Evolutionary conservation across 2,888 invertebrate species (phyloP).

Genomic region (Ormyrus labotus): DNA sequence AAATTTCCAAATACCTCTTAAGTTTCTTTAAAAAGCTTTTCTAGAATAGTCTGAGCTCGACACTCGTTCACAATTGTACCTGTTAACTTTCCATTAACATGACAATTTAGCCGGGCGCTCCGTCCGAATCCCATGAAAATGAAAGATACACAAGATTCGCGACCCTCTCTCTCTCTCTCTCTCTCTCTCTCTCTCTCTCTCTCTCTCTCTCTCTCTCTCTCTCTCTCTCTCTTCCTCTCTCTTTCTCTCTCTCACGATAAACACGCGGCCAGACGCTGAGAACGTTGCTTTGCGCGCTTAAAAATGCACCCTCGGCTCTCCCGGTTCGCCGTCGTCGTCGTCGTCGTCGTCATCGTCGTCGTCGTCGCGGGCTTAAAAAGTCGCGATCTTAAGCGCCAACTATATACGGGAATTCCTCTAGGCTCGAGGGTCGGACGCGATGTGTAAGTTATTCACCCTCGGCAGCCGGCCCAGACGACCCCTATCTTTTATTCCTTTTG

Average conservation of each 20-base stretch:
- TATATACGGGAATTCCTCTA: conserved; percentile 33
- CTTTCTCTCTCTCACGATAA: conserved; percentile 28
- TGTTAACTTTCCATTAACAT: conserved; percentile 50
- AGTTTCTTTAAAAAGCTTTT: too few species aligned
- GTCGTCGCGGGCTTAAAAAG: conserved; percentile 50
- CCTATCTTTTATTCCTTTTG: neutral
- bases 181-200: neutral
- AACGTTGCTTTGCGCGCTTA: conserved; percentile 31
- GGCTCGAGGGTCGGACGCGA: conserved; percentile 32
- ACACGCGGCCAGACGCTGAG: conserved; percentile 23
- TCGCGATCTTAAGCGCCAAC: conserved; percentile 52
- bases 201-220: conserved; percentile 5
- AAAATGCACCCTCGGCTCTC: conserved; percentile 53
- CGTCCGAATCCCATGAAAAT: conserved; percentile 46
- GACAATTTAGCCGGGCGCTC: conserved; percentile 32
- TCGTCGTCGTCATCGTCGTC: neutral
- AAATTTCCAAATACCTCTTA: too few species aligned
- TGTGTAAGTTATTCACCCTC: conserved; percentile 54
- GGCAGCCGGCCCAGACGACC: neutral
- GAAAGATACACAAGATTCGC: conserved; percentile 48
- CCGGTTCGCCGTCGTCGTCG: neutral
- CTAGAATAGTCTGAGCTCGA: neutral
- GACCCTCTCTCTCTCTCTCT: neutral
- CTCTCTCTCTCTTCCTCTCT: conserved; percentile 2
- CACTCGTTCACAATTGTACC: conserved; percentile 30